Evolutionary conservation across 2,113 vertebrate species (phyloP).

Genomic region (Bolborhynchus lineola): DNA sequence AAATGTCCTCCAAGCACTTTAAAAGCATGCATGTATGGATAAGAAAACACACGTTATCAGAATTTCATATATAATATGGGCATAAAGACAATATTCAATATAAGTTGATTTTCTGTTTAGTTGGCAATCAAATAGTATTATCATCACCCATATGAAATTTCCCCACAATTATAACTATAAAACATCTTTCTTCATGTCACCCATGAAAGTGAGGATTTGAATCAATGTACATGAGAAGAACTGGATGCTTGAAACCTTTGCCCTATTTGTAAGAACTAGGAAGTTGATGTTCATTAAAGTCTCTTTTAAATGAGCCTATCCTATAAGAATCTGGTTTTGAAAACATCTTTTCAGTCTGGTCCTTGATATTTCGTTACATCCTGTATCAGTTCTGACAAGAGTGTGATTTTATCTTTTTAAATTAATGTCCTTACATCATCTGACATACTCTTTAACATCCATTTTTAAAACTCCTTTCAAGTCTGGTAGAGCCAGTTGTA

Average conservation of each 20-base stretch:
- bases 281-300: background rate
- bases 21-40: background rate
- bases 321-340: background rate
- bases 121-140: background rate
- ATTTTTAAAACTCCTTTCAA: slow-evolving; percentile 40
- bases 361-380: slow-evolving; percentile 42
- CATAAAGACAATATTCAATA: background rate
- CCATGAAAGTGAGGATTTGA: background rate
- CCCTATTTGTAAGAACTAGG: background rate
- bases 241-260: background rate
- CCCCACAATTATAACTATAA: background rate
- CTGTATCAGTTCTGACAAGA: slow-evolving; percentile 47
- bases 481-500: slow-evolving; percentile 48
- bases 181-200: background rate
- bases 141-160: background rate
- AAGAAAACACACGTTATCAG: background rate
- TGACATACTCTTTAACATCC: slow-evolving; percentile 10
- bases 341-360: slow-evolving; percentile 12
- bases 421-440: slow-evolving; percentile 42
- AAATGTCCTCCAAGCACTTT: background rate
- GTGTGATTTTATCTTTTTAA: slow-evolving; percentile 56
- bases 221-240: background rate
- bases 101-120: background rate
- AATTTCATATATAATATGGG: background rate
- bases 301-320: slow-evolving; percentile 34